These are phyloP conservation scores for Eolophus roseicapilla DNA, from an alignment of 2,113 vertebrate species.

Conservation along the genomic window DNA sequence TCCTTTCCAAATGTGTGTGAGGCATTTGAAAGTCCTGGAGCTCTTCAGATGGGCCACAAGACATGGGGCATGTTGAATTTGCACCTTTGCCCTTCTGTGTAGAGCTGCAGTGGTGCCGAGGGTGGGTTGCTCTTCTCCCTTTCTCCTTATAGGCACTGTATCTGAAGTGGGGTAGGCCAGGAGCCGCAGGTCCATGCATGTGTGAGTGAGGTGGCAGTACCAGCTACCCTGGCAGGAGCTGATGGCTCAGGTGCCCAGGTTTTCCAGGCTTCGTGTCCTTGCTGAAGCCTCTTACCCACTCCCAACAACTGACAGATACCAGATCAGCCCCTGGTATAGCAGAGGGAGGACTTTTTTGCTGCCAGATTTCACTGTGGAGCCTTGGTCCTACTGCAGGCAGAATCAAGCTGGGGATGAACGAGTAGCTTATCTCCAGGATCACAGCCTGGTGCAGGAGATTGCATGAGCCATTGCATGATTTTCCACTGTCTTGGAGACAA, in stretches of 20 bases:
- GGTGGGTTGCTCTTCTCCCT: background rate
- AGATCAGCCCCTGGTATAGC: background rate
- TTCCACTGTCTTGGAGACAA: background rate
- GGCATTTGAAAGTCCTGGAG: background rate
- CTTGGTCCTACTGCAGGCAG: background rate
- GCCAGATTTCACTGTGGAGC: background rate
- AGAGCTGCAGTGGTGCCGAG: background rate
- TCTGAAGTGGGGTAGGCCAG: background rate
- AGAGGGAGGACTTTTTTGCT: background rate
- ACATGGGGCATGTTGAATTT: background rate
- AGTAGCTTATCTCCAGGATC: background rate
- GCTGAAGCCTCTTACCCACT: background rate
- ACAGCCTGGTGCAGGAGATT: background rate
- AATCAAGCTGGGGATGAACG: background rate
- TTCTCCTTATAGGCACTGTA: background rate
- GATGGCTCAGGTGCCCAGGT: background rate
- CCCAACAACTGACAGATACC: fast-evolving
- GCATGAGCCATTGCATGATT: background rate
- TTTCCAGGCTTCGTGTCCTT: background rate
- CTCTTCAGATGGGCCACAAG: background rate
- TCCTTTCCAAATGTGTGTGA: fast-evolving
- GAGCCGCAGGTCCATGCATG: fast-evolving
- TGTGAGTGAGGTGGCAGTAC: background rate
- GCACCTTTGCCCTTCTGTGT: background rate
- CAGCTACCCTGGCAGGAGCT: background rate